A percentile compares a stretch with the other conserved stretches of the same genome.
Evolutionary conservation across 2,888 invertebrate genomes (phyloP).

Genomic region (Cephonodes hylas): DNA sequence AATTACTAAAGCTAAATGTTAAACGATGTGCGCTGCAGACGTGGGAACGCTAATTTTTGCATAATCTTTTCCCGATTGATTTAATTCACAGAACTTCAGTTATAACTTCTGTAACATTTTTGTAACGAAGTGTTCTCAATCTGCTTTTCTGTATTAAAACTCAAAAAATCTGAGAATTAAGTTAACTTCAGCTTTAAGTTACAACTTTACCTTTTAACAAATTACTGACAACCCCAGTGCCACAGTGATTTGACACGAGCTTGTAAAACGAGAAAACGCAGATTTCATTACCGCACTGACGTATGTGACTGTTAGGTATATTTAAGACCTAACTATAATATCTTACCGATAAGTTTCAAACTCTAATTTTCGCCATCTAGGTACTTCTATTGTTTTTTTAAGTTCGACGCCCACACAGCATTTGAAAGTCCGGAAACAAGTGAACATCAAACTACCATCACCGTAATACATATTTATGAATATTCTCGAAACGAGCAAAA

Average conservation of each 20-base stretch:
- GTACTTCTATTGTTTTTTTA: not conserved
- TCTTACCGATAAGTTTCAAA: not conserved
- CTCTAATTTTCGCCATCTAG: not conserved
- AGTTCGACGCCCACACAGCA: not conserved
- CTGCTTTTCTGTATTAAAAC: not conserved
- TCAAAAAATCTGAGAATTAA: no score
- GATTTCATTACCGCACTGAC: no score
- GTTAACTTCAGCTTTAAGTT: not conserved
- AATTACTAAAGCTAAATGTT: slow-evolving; percentile 49
- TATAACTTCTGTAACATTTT: not conserved
- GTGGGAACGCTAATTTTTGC: slow-evolving; percentile 33
- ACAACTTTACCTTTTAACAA: not conserved
- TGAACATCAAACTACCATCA: slow-evolving; percentile 7
- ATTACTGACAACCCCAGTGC: no score
- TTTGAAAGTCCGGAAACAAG: not conserved
- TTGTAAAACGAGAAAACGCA: no score
- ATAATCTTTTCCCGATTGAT: not conserved
- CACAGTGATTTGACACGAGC: no score
- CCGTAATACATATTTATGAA: slow-evolving; percentile 17
- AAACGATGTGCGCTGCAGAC: slow-evolving; percentile 34
- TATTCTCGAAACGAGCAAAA: slow-evolving; percentile 22
- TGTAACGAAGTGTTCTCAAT: not conserved
- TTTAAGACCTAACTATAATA: no score
- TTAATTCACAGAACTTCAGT: no score
- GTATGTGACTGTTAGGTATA: no score